Percentiles rank a stretch among this genome's conserved stretches.
Conservation (phyloP, 2,888 invertebrate genomes). For the Drepanosiphum platanoidis region DNA sequence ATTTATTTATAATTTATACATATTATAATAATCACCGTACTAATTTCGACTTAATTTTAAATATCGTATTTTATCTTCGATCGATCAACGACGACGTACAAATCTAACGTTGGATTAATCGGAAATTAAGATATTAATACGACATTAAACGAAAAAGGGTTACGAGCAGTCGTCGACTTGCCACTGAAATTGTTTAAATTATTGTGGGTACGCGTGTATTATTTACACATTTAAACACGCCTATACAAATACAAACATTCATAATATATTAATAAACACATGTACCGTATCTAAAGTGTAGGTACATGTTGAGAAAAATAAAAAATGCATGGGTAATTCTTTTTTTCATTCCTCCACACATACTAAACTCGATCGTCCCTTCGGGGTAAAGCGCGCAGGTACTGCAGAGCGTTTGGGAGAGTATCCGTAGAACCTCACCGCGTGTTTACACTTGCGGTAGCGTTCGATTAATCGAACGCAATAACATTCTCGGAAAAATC, state of each 20-base stretch:
- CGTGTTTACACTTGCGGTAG: not conserved
- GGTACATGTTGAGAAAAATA: too few species aligned
- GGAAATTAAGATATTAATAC: slow-evolving; percentile 1
- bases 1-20: too few species aligned
- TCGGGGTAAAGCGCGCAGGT: not conserved
- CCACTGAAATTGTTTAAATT: slow-evolving; percentile 7
- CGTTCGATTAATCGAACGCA: slow-evolving; percentile 13
- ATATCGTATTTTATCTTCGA: not conserved
- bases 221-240: not conserved
- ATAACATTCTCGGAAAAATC: not conserved
- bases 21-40: too few species aligned
- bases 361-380: not conserved
- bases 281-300: too few species aligned
- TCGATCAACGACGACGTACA: not conserved
- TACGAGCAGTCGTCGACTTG: not conserved
- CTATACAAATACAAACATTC: not conserved
- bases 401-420: not conserved
- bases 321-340: not conserved
- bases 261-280: not conserved
- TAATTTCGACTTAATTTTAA: not conserved
- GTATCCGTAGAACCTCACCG: not conserved
- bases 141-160: not conserved
- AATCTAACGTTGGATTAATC: slow-evolving; percentile 5
- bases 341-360: not conserved
- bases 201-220: not conserved